These are phyloP conservation scores for Eledona agricola DNA, from an alignment of 2,888 invertebrate species.

Conservation along the genomic window DNA sequence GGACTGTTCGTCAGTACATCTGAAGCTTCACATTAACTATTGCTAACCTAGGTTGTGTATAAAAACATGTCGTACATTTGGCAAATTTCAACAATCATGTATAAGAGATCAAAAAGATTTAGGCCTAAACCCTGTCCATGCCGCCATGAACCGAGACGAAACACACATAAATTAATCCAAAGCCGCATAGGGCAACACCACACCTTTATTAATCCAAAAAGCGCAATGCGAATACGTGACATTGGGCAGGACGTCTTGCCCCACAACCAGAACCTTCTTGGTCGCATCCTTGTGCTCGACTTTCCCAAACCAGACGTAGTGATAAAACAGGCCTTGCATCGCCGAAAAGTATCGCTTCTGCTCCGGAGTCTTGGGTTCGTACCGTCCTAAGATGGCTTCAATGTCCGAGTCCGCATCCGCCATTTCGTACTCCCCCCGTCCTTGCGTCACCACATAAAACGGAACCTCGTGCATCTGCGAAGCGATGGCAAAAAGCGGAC, in stretches of 20 bases:
- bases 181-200: constrained; percentile 79
- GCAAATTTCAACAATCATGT: constrained; percentile 30
- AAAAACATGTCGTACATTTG: constrained; percentile 31
- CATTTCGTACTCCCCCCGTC: constrained; percentile 63
- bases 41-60: constrained; percentile 27
- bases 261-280: constrained; percentile 71
- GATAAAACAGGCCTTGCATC: constrained; percentile 84
- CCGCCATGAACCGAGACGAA: constrained; percentile 3
- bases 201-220: constrained; percentile 77
- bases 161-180: constrained; percentile 68
- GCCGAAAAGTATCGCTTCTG: constrained; percentile 79
- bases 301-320: constrained; percentile 81
- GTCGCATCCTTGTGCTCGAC: constrained; percentile 69
- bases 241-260: constrained; percentile 74
- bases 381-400: constrained; percentile 82
- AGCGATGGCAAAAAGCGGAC: constrained; percentile 77
- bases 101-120: constrained; percentile 29
- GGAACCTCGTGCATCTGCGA: constrained; percentile 71
- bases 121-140: constrained; percentile 17
- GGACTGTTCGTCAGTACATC: constrained; percentile 20
- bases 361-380: constrained; percentile 75
- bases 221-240: constrained; percentile 78
- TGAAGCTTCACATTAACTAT: constrained; percentile 24
- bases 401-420: constrained; percentile 69
- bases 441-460: constrained; percentile 78